Conservation (phyloP, 1,140 invertebrate genomes). For the Sitodiplosis mosellana region DNA sequence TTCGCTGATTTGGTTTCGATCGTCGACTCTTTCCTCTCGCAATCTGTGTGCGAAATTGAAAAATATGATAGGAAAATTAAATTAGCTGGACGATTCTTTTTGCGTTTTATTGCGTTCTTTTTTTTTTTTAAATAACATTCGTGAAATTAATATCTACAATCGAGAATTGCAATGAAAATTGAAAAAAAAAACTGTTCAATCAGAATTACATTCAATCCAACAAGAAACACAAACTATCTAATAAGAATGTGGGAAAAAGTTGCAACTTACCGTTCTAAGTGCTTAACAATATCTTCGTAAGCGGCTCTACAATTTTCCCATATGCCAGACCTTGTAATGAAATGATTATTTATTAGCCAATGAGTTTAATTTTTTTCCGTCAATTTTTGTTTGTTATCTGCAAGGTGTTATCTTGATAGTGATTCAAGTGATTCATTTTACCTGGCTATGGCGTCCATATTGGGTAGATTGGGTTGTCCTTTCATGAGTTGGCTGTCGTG, state of each 20-base stretch:
- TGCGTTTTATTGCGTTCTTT: no score
- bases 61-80: background rate
- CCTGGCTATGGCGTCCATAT: constrained; percentile 73
- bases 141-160: background rate
- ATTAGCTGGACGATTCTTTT: no score
- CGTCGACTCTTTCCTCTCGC: constrained; percentile 51
- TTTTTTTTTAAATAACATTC: no score
- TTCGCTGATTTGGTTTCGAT: background rate
- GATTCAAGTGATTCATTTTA: no score
- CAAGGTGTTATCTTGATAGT: no score
- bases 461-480: constrained; percentile 43
- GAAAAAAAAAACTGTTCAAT: no score
- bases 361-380: no score
- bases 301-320: constrained; percentile 86
- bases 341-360: no score
- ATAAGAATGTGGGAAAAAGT: background rate
- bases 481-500: constrained; percentile 57
- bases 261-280: constrained; percentile 63
- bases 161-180: no score
- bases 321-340: constrained; percentile 55
- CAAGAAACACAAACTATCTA: no score
- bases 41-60: constrained; percentile 42
- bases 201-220: no score
- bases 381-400: no score
- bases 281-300: constrained; percentile 84